These are phyloP conservation scores for Dasyurus viverrinus DNA, from an alignment of 2,113 vertebrate species.

Conservation along the genomic window DNA sequence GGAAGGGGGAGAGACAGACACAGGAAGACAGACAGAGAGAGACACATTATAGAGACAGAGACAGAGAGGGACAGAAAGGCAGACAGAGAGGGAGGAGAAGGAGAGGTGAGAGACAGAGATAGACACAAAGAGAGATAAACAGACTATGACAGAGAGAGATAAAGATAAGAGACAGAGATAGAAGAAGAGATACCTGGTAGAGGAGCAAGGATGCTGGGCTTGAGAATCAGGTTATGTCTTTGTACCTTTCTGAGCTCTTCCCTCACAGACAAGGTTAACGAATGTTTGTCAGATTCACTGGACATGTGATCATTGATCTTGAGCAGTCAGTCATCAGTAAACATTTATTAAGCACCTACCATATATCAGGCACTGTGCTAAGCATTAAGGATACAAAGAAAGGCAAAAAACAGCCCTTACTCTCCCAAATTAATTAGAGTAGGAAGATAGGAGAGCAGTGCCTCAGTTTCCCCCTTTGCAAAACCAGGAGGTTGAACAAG, in stretches of 20 bases:
- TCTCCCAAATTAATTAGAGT: neutral
- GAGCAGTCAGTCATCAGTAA: neutral
- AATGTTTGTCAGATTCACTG: neutral
- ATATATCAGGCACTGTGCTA: neutral
- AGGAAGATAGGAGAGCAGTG: neutral
- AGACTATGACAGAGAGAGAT: too few relatives aligned
- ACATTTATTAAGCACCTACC: neutral
- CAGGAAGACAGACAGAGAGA: too few relatives aligned
- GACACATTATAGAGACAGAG: slow-evolving; percentile 78
- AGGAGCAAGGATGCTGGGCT: neutral
- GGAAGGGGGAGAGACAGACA: too few relatives aligned
- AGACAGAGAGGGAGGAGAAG: too few relatives aligned
- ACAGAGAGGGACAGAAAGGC: slow-evolving; percentile 8
- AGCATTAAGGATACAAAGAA: neutral
- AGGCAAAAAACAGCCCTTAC: neutral
- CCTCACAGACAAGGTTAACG: neutral
- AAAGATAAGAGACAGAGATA: neutral
- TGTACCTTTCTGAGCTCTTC: neutral
- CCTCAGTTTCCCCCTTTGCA: neutral
- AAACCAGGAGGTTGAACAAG: neutral
- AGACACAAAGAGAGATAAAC: too few relatives aligned
- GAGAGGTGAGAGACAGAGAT: too few relatives aligned
- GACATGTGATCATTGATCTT: neutral
- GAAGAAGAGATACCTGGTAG: neutral
- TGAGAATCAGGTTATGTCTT: neutral